Evolutionary conservation across 1,140 invertebrate genomes (phyloP), one percentile per base, ranked within the genome.

Genomic region (Monomorium pharaonis): DNA sequence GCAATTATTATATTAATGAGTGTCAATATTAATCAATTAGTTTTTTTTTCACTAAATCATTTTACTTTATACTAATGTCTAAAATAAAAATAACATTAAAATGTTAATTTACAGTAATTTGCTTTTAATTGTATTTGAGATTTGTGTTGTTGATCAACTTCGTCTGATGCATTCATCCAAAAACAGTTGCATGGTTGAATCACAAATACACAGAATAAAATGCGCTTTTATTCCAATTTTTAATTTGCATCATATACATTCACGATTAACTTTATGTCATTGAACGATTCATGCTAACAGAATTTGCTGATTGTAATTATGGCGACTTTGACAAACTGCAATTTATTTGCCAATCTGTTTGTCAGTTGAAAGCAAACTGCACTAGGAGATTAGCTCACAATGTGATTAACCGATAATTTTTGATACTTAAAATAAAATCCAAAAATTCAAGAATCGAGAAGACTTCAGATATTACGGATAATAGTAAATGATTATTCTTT

Each of bases 271-370:
- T 78, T 44, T 7, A 37, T 12, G 10, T 67, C 44, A 54, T 14
- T 49, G 47, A n/a, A 42, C 18, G 12, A 9, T 51, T 33, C 21
- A 14, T 67, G 27, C 42, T 80, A 80, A 80, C 54, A 37, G 60
- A 6, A 54, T 33, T 67, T 67, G 30, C 9, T 27, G 30, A 60
- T 27, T 76, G 60, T 67, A 80, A 80, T 54, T 67, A 80, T 67
- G 18, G 60, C n/a, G 9, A 37, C 62, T 27, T 65, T 54, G 27
- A 67, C 24, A 30, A 51, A 27, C 44, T 67, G 14, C n/a, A 65
- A 67, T 80, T 80, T 65, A 78, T 65, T 62, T 67, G 37, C 60
- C 12, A 80, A 80, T 80, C 62, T 80, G 30, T 80, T 49, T 67
- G 58, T 16, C 18, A 65, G n/a, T 42, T 49, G 18, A 51, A 33